phyloP scores from a whole-genome alignment of 2,888 invertebrate species.

The Microctonus brassicae region DNA sequence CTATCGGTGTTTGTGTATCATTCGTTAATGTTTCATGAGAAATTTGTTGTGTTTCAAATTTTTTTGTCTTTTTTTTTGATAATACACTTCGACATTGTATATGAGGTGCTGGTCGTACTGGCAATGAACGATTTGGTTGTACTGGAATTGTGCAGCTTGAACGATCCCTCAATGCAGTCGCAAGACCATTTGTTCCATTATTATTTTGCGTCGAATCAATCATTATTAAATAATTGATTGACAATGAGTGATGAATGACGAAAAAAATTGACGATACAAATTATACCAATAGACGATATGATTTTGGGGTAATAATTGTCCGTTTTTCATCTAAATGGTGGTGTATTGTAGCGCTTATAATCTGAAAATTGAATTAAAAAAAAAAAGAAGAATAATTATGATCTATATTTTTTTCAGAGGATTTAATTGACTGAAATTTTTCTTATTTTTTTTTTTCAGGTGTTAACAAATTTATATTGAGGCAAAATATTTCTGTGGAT shows the following conservation, averaged over 20 bases:
- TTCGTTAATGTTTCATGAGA: background rate
- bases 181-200: slow-evolving; percentile 43
- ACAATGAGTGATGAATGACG: too few species aligned
- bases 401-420: too few species aligned
- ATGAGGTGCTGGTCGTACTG: slow-evolving; percentile 60
- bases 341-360: background rate
- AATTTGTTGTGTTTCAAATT: background rate
- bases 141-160: slow-evolving; percentile 56
- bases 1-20: background rate
- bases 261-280: too few species aligned
- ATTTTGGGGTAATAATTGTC: too few species aligned
- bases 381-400: too few species aligned
- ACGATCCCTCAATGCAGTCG: slow-evolving; percentile 56
- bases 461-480: too few species aligned
- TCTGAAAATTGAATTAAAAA: too few species aligned
- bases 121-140: slow-evolving; percentile 63
- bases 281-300: too few species aligned
- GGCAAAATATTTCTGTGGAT: background rate
- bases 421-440: too few species aligned
- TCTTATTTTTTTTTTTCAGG: too few species aligned
- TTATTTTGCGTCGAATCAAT: slow-evolving; percentile 28
- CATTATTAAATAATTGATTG: too few species aligned
- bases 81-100: slow-evolving; percentile 35
- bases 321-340: too few species aligned
- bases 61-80: background rate